Conservation (phyloP, 1,140 invertebrate species). For the Goniozus legneri region DNA sequence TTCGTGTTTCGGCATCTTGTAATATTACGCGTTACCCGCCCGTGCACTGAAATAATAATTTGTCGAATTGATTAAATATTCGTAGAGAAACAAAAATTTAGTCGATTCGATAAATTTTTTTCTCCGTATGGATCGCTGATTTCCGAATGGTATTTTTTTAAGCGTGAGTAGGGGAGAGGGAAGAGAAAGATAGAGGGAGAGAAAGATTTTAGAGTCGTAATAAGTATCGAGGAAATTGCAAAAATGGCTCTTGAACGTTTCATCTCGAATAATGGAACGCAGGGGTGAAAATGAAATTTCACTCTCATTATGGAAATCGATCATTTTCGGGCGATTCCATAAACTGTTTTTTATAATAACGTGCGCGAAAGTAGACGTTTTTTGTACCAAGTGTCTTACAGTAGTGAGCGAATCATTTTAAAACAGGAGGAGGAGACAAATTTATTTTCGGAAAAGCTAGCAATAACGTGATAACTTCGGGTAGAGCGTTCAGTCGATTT, state of each 20-base stretch:
- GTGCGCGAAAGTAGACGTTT: conserved; percentile 40
- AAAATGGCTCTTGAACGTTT: too few species aligned
- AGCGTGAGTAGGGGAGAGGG: not conserved
- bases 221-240: too few species aligned
- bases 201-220: too few species aligned
- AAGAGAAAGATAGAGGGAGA: not conserved
- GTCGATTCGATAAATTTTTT: not conserved
- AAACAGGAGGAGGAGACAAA: not conserved
- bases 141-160: too few species aligned
- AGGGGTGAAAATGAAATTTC: too few species aligned
- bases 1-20: not conserved
- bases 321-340: conserved; percentile 42
- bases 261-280: too few species aligned
- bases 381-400: conserved; percentile 46
- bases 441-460: conserved; percentile 5
- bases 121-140: too few species aligned
- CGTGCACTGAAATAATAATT: too few species aligned
- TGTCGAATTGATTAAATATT: not conserved
- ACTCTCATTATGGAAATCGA: too few species aligned
- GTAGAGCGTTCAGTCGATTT: too few species aligned
- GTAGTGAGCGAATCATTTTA: not conserved
- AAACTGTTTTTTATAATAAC: conserved; percentile 46
- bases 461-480: conserved; percentile 12
- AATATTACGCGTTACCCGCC: not conserved
- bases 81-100: not conserved